These are phyloP conservation scores for Micrasema minimum DNA, from an alignment of 1,140 invertebrate genomes.

Conservation along the genomic window DNA sequence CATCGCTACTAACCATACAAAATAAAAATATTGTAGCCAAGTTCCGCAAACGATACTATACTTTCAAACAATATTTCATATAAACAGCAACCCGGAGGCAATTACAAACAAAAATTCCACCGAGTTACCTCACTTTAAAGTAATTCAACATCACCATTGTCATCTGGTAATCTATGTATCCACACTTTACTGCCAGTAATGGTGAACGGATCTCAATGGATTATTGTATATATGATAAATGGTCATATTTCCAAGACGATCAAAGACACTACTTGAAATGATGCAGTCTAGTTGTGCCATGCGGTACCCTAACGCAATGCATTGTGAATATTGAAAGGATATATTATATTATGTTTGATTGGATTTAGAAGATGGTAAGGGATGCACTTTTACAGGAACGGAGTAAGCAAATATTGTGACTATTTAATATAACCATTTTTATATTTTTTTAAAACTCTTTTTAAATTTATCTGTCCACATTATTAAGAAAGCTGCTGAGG, in stretches of 20 bases:
- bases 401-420: too few relatives aligned
- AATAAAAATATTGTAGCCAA: too few relatives aligned
- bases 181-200: too few relatives aligned
- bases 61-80: too few relatives aligned
- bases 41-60: too few relatives aligned
- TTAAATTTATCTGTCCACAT: too few relatives aligned
- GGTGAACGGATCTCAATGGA: slow-evolving; percentile 16
- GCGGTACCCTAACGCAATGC: slow-evolving; percentile 6
- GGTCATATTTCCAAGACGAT: slow-evolving; percentile 34
- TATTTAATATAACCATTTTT: too few relatives aligned
- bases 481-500: too few relatives aligned
- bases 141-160: slow-evolving; percentile 22
- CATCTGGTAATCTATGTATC: too few relatives aligned
- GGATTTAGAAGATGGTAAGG: slow-evolving; percentile 22
- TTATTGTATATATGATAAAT: slow-evolving; percentile 49
- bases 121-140: slow-evolving; percentile 34
- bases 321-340: slow-evolving; percentile 41
- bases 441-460: too few relatives aligned
- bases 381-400: too few relatives aligned
- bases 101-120: slow-evolving; percentile 34
- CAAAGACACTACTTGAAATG: slow-evolving; percentile 39
- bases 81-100: slow-evolving; percentile 35
- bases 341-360: slow-evolving; percentile 44
- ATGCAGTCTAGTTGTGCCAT: slow-evolving; percentile 32
- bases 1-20: too few relatives aligned